Conservation (phyloP, 2,113 vertebrate genomes). For the Oryzias woworae region DNA sequence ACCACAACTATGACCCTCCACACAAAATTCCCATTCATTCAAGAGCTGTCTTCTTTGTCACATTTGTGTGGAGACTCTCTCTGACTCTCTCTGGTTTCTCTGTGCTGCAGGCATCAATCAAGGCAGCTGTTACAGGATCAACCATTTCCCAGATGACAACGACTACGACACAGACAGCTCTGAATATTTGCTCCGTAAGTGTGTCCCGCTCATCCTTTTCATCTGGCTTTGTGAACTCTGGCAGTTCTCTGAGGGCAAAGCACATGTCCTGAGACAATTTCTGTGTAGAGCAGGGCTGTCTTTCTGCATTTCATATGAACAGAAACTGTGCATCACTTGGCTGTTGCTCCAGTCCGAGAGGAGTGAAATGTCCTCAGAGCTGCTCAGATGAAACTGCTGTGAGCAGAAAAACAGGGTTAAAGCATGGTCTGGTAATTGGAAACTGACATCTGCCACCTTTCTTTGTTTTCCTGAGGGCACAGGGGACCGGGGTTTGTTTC, state of each 20-base stretch:
- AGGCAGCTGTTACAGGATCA: conserved; percentile 96
- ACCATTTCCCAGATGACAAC: conserved; percentile 98
- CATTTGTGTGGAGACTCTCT: background rate
- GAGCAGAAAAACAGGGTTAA: background rate
- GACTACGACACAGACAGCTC: conserved; percentile 99
- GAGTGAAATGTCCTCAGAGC: background rate
- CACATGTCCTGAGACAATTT: background rate
- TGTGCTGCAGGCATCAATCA: conserved; percentile 87
- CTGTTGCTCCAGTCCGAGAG: background rate
- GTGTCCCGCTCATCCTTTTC: conserved; percentile 6
- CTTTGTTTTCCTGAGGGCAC: background rate
- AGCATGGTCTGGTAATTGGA: background rate
- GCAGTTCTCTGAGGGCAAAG: background rate
- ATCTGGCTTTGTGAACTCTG: background rate
- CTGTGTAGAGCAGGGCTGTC: background rate
- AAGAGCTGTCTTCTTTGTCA: background rate
- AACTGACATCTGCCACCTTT: background rate
- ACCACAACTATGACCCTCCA: too few species aligned
- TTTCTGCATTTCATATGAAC: background rate
- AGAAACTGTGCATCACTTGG: background rate
- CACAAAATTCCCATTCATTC: too few species aligned
- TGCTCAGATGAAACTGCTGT: background rate
- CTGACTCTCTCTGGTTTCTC: conserved; percentile 13
- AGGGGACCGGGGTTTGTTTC: too few species aligned
- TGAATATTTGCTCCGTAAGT: conserved; percentile 97